Evolutionary conservation across 2,888 invertebrate genomes (phyloP).

Genomic region (Nymphalis polychloros): DNA sequence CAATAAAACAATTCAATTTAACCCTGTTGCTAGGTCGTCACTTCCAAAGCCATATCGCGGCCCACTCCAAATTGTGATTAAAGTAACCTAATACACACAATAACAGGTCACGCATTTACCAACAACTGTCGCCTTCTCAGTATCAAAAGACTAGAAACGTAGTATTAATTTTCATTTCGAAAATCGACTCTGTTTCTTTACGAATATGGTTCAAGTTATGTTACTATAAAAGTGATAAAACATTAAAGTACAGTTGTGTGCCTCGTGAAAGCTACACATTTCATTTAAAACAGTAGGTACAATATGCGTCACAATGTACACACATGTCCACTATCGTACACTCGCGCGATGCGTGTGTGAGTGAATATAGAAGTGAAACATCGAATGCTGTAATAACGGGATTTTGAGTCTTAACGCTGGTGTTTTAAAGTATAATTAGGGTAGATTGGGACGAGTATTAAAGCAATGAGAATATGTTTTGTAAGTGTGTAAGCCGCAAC

Average conservation of each 20-base stretch:
- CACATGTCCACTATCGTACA: conserved; percentile 71
- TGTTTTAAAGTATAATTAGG: conserved; percentile 41
- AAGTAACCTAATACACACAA: conserved; percentile 81
- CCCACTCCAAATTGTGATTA: conserved; percentile 81
- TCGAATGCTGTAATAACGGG: conserved; percentile 37
- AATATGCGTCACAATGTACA: conserved; percentile 79
- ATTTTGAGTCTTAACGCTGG: conserved; percentile 44
- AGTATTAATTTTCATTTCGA: conserved; percentile 30
- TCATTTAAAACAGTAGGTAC: conserved; percentile 78
- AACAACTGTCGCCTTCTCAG: conserved; percentile 59
- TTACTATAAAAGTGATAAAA: conserved; percentile 46
- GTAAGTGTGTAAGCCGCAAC: conserved; percentile 66
- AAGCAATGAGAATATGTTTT: conserved; percentile 67
- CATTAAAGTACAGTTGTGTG: conserved; percentile 68
- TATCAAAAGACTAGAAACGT: conserved; percentile 51
- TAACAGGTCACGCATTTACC: conserved; percentile 80
- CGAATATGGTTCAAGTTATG: conserved; percentile 40
- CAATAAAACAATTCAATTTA: conserved; percentile 62
- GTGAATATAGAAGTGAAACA: conserved; percentile 52
- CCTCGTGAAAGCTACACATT: conserved; percentile 80
- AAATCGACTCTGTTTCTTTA: conserved; percentile 27
- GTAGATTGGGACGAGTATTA: conserved; percentile 49
- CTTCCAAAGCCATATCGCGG: conserved; percentile 76
- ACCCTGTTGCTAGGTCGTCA: conserved; percentile 67
- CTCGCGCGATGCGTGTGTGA: conserved; percentile 58